Conservation (phyloP, 2,888 invertebrate species). For the Epirrhoe tristata region DNA sequence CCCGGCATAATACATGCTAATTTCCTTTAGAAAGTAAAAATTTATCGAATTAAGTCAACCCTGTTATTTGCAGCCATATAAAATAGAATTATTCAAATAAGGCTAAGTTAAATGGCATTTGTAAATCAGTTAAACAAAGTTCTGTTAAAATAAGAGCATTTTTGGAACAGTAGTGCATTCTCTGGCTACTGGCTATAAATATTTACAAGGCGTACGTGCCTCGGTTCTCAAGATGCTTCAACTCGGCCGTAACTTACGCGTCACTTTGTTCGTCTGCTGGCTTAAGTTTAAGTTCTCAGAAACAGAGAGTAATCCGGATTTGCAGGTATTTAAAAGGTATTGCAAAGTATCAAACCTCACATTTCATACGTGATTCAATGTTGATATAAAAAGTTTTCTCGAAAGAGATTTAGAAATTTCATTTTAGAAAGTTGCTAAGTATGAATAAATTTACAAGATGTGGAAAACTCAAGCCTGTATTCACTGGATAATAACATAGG, state of each 20-base stretch:
- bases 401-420: slow-evolving; percentile 9
- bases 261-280: slow-evolving; percentile 45
- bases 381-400: slow-evolving; percentile 12
- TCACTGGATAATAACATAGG: neutral
- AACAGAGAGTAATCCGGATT: slow-evolving; percentile 50
- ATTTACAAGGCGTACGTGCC: slow-evolving; percentile 65
- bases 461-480: neutral
- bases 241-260: slow-evolving; percentile 43
- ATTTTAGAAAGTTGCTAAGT: slow-evolving; percentile 2
- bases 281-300: slow-evolving; percentile 36
- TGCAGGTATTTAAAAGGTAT: slow-evolving; percentile 43
- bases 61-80: neutral
- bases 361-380: slow-evolving; percentile 20
- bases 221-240: slow-evolving; percentile 35
- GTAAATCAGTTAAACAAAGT: neutral
- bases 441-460: slow-evolving; percentile 2
- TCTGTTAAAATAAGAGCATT: slow-evolving; percentile 19
- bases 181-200: slow-evolving; percentile 53
- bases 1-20: neutral
- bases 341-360: slow-evolving; percentile 36
- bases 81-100: slow-evolving; percentile 2
- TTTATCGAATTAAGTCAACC: neutral
- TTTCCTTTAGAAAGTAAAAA: neutral
- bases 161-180: slow-evolving; percentile 24
- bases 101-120: neutral